phyloP scores from a whole-genome alignment of 2,888 invertebrate species.

The Dynastes grantii region DNA sequence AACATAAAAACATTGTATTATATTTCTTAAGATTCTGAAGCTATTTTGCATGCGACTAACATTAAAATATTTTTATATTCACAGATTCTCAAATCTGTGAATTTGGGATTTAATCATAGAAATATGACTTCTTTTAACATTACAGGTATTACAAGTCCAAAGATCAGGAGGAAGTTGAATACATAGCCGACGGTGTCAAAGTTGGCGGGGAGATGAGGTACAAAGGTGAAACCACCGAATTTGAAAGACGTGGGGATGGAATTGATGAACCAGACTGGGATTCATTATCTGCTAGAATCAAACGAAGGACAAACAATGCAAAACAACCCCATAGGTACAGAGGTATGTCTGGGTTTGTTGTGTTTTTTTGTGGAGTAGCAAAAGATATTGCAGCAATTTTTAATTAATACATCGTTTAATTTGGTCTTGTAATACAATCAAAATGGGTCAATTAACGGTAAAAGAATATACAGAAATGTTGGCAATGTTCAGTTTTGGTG shows the following conservation, averaged over 20 bases:
- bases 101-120: not conserved
- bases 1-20: too few species aligned
- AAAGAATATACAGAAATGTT: too few species aligned
- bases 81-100: not conserved
- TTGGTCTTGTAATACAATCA: too few species aligned
- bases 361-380: too few species aligned
- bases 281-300: conserved; percentile 83
- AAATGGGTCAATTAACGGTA: too few species aligned
- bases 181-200: conserved; percentile 86
- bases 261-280: conserved; percentile 85
- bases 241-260: conserved; percentile 79
- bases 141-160: conserved; percentile 78
- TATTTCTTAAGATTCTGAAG: too few species aligned
- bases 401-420: too few species aligned
- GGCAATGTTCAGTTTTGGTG: too few species aligned
- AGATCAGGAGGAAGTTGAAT: conserved; percentile 88
- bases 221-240: conserved; percentile 87
- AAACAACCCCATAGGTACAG: conserved; percentile 71
- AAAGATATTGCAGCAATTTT: too few species aligned
- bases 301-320: conserved; percentile 69
- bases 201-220: conserved; percentile 87
- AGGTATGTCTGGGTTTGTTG: conserved; percentile 65
- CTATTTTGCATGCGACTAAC: too few species aligned
- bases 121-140: conserved; percentile 1
- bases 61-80: too few species aligned